A percentile compares a stretch with the other conserved stretches of the same genome.
These are phyloP conservation scores for Misgurnus mizolepis DNA, from an alignment of 2,113 vertebrate genomes.

Conservation along the genomic window DNA sequence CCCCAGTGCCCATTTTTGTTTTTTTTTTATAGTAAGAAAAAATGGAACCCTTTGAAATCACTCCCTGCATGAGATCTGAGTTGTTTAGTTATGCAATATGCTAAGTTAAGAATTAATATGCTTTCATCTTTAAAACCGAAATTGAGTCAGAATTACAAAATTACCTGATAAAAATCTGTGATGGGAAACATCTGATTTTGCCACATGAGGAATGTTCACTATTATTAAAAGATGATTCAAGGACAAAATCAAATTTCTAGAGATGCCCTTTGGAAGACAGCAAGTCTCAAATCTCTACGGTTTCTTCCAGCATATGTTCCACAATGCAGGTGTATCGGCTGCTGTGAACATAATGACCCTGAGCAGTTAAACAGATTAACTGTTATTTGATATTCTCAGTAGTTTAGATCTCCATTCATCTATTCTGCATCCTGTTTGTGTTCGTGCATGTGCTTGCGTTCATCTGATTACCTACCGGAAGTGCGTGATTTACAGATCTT, in stretches of 20 bases:
- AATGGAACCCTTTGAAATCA: too few species aligned
- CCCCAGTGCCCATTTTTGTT: too few species aligned
- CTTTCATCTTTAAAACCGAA: too few species aligned
- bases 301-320: slow-evolving; percentile 33
- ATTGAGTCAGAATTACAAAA: too few species aligned
- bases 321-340: slow-evolving; percentile 35
- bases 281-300: slow-evolving; percentile 13
- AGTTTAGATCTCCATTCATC: slow-evolving; percentile 15
- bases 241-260: background rate
- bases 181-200: background rate
- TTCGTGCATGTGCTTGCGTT: background rate
- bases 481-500: background rate
- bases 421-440: background rate
- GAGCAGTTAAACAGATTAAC: slow-evolving; percentile 44
- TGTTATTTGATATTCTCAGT: slow-evolving; percentile 20
- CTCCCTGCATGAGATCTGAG: too few species aligned
- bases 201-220: background rate
- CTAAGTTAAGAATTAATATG: too few species aligned
- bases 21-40: too few species aligned
- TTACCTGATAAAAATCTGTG: too few species aligned
- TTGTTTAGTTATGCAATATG: too few species aligned
- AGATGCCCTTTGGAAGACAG: background rate
- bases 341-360: slow-evolving; percentile 34
- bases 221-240: background rate
- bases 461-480: background rate